phyloP scores from a whole-genome alignment of 2,797 vertebrate genomes.

The Amniataba percoides region DNA sequence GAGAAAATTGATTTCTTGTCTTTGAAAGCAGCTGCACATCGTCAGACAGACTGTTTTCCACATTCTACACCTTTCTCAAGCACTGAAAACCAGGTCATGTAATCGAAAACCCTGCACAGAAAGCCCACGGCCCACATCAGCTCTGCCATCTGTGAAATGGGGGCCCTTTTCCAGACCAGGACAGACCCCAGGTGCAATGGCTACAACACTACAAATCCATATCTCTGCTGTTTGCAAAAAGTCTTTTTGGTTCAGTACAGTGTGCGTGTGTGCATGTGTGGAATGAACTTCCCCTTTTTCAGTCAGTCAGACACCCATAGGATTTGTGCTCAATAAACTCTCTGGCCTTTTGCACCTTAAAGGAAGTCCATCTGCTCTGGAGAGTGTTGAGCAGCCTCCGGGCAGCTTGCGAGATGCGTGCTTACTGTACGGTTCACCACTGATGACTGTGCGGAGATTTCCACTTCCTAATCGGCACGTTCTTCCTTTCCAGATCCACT shows the following conservation, averaged over 20 bases:
- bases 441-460: constrained; percentile 67
- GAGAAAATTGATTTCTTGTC: constrained; percentile 15
- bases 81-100: constrained; percentile 66
- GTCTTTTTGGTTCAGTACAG: constrained; percentile 38
- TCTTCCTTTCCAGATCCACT: constrained; percentile 70
- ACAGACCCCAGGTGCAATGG: constrained; percentile 67
- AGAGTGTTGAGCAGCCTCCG: constrained; percentile 68
- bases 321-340: constrained; percentile 81
- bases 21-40: constrained; percentile 37
- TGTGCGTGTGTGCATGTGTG: constrained; percentile 26
- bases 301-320: constrained; percentile 76
- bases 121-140: constrained; percentile 57
- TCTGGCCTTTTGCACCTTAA: constrained; percentile 76
- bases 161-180: constrained; percentile 54
- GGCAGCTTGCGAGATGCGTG: constrained; percentile 65
- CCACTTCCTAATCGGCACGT: constrained; percentile 66
- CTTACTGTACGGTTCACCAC: constrained; percentile 61
- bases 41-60: constrained; percentile 50
- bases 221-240: constrained; percentile 46
- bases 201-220: constrained; percentile 53
- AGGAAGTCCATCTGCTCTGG: constrained; percentile 81
- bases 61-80: constrained; percentile 59
- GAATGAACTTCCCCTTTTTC: constrained; percentile 66
- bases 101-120: constrained; percentile 55
- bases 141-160: constrained; percentile 73